phyloP scores from a whole-genome alignment of 2,888 invertebrate species.

The Dioctria rufipes region DNA sequence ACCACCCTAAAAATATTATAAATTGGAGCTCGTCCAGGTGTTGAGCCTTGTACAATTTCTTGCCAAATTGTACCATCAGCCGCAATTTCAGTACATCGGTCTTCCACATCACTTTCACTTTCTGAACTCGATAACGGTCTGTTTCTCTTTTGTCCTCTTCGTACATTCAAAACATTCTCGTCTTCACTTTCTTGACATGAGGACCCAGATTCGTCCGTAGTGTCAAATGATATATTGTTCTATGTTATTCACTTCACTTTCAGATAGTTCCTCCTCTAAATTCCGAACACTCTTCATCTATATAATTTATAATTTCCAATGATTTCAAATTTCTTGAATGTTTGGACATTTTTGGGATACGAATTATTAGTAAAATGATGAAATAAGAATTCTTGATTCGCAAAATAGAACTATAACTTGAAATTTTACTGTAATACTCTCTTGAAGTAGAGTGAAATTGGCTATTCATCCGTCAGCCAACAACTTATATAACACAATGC shows the following conservation, averaged over 20 bases:
- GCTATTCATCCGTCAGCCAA: neutral
- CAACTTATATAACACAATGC: neutral
- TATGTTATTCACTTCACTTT: constrained; percentile 50
- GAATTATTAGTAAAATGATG: too few relatives aligned
- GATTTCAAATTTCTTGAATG: too few relatives aligned
- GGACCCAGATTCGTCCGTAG: constrained; percentile 34
- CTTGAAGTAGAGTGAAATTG: neutral
- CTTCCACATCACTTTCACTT: constrained; percentile 5
- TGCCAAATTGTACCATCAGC: constrained; percentile 17
- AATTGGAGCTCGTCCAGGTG: constrained; percentile 38
- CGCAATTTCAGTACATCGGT: constrained; percentile 5
- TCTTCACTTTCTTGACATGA: constrained; percentile 45
- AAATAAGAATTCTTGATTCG: too few relatives aligned
- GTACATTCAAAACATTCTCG: constrained; percentile 52
- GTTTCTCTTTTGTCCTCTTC: constrained; percentile 31
- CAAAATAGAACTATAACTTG: too few relatives aligned
- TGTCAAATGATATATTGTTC: constrained; percentile 45
- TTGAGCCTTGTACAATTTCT: constrained; percentile 14
- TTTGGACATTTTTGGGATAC: too few relatives aligned
- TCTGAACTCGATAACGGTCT: constrained; percentile 12
- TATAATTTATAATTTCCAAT: too few relatives aligned
- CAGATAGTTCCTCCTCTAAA: constrained; percentile 50
- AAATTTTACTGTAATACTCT: too few relatives aligned
- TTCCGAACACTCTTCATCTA: constrained; percentile 22
- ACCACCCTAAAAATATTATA: constrained; percentile 56